Evolutionary conservation across 2,888 invertebrate genomes (phyloP), one percentile per base, ranked within the genome.

Genomic region (Lasioglossum malachurum): DNA sequence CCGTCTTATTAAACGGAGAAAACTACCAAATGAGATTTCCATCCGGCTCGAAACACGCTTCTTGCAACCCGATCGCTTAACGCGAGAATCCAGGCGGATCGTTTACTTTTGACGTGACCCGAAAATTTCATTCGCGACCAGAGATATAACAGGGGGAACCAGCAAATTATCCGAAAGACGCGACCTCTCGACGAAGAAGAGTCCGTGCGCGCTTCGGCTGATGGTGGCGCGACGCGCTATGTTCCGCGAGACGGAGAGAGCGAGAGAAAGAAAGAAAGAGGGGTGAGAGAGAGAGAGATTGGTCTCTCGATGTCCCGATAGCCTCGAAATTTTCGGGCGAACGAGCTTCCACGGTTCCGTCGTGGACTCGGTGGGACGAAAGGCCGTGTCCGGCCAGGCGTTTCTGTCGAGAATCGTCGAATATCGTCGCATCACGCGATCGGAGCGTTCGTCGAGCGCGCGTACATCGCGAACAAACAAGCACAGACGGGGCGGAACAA

Each of bases 1-100:
- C 73, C 88, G 89, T 91, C 91, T 91, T 91, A 91, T 91, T 91
- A 91, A 91, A 88, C 88, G 88, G 75, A 85, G 89, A 88, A 90
- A 91, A 91, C 89, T 90, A 91, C 89, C 91, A 85, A 91, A 89
- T 89, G 91, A 91, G 91, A 91, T 91, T 91, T 91, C 88, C 90
- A 91, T 91, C 88, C 89, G 79, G 82, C 89, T 86, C 90, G 91
- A 91, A 90, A 89, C 90, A 90, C 81, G 80, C 86, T 84, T 19
- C 78, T 81, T 81, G 71, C 71, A 78, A 81, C 64, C 84, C 86
- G 83, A 87, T 84, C 86, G 84, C 78, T 87, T 82, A 83, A 84
- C 87, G 86, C 89, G 82, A 83, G 69, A 80, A 83, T 90, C 88
- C 80, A 57, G 69, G 38, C 82, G 85, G 79, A 82, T 82, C 90